Evolutionary conservation across 2,113 vertebrate genomes (phyloP), one percentile per base, ranked within the genome.

Genomic region (Tupaia chinensis): DNA sequence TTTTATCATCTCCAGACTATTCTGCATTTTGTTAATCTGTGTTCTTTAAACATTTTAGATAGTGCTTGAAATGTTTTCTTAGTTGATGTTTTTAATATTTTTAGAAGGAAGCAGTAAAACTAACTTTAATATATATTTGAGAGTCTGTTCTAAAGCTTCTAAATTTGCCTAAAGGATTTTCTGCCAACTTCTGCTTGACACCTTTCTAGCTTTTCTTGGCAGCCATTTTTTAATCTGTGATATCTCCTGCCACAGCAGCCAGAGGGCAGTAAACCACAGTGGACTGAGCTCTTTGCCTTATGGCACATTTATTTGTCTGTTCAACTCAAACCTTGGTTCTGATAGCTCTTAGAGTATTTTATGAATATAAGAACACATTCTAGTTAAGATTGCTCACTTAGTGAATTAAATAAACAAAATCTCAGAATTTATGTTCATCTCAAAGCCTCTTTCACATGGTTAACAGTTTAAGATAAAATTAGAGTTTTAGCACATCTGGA

Each of bases 391-490:
- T 96, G 78, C 89, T 97, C 84, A 25, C 93, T 91, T 97, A 90
- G 89, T 87, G 90, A 25, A 69, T 56, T 13, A 97, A 88, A 88
- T 94, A 90, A 87, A 80, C 94, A 97, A 93, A 96, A 95, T 98
- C 95, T 95, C 87, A 91, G 89, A 81, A 85, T 27, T 94, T 89
- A 56, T 1, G 23, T 53, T 85, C 63, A 13, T 95, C 90, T 94
- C n/a, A 9, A 91, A 97, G 93, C 0, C 0, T 85, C 32, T 96
- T 97, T 84, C 54, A 20, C 19, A 27, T 97, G 98, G 93, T 98
- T 97, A 98, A 92, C 89, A 83, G 5, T 69, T 87, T 78, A 88
- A 97, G 97, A 83, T 95, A 97, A 97, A 98, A 97, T 98, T 95
- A 80, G 10, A n/a, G 17, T 73, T 79, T 83, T 78, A 65, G 32